Evolutionary conservation across 2,797 vertebrate genomes (phyloP).

Genomic region (Sebastes vulpes): DNA sequence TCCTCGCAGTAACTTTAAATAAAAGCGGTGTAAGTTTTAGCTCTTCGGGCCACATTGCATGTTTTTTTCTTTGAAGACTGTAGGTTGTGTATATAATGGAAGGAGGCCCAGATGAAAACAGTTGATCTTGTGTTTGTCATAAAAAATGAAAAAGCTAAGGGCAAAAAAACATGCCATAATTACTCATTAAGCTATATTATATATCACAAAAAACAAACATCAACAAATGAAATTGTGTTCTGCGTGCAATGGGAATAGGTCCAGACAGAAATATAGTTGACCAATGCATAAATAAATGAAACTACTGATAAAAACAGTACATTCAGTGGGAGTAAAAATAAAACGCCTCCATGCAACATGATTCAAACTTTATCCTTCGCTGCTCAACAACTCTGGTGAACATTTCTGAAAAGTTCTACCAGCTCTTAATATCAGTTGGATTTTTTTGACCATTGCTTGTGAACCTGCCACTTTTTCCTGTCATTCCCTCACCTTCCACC

Average conservation of each 20-base stretch:
- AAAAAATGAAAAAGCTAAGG: not conserved
- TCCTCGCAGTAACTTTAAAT: too few relatives aligned
- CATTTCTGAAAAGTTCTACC: not conserved
- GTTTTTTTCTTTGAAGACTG: too few relatives aligned
- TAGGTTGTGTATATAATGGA: too few relatives aligned
- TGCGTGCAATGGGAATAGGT: not conserved
- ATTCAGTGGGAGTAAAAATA: too few relatives aligned
- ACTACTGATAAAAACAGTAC: too few relatives aligned
- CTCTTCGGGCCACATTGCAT: too few relatives aligned
- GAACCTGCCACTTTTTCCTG: not conserved
- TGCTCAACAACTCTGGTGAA: not conserved
- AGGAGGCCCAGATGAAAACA: not conserved
- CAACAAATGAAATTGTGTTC: not conserved
- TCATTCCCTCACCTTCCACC: not conserved
- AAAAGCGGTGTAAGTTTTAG: too few relatives aligned
- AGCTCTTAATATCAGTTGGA: too few relatives aligned
- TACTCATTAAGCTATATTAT: too few relatives aligned
- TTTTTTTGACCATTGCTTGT: too few relatives aligned
- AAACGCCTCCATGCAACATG: not conserved
- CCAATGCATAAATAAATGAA: too few relatives aligned
- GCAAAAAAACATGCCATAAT: not conserved
- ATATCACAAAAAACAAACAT: not conserved
- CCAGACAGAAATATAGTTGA: too few relatives aligned
- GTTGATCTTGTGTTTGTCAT: not conserved
- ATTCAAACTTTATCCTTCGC: not conserved